Conservation (phyloP, 2,888 invertebrate genomes). For the Slavum lentiscoides region DNA sequence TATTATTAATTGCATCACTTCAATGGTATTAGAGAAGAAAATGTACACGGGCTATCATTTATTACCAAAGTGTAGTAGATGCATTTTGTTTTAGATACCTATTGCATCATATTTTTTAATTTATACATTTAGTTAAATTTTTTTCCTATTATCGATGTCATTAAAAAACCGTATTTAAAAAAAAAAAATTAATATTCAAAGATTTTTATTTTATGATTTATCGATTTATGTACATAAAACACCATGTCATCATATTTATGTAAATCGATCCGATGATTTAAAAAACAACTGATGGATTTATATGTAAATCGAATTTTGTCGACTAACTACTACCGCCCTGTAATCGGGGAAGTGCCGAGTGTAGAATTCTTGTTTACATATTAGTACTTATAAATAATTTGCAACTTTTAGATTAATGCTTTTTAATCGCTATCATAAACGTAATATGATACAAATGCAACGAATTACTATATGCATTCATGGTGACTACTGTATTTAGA, state of each 20-base stretch:
- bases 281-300: too few relatives aligned
- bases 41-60: background rate
- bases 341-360: too few relatives aligned
- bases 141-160: background rate
- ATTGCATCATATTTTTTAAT: slow-evolving; percentile 8
- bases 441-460: too few relatives aligned
- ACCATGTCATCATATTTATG: background rate
- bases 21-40: background rate
- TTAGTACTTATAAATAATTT: too few relatives aligned
- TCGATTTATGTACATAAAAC: background rate
- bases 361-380: too few relatives aligned
- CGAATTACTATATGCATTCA: too few relatives aligned
- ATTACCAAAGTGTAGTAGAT: slow-evolving; percentile 1
- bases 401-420: too few relatives aligned
- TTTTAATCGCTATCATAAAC: too few relatives aligned
- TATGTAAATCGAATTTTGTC: too few relatives aligned
- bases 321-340: too few relatives aligned
- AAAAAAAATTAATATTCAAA: background rate
- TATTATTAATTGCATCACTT: background rate
- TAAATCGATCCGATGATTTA: too few relatives aligned
- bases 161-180: background rate
- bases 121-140: slow-evolving; percentile 19
- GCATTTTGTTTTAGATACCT: slow-evolving; percentile 15
- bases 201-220: background rate
- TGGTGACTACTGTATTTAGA: too few relatives aligned